Percentiles rank a stretch among this genome's conserved stretches.
These are phyloP conservation scores for Plebejus melissa DNA, from an alignment of 2,888 invertebrate genomes.

Conservation along the genomic window DNA sequence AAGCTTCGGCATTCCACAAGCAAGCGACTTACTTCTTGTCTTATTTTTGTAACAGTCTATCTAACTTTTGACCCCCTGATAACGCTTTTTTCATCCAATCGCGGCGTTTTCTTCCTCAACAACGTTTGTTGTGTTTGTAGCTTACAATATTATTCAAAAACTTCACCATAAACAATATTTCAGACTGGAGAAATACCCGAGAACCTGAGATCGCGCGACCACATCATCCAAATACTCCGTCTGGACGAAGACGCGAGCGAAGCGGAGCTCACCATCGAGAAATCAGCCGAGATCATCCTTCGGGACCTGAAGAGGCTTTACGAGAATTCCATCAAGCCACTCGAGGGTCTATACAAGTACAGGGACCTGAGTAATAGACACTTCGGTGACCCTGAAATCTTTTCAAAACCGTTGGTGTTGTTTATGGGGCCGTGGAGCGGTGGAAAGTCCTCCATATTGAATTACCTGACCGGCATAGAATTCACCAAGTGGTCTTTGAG, in stretches of 20 bases:
- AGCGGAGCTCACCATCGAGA: conserved; percentile 84
- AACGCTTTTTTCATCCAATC: no score
- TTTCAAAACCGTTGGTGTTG: conserved; percentile 93
- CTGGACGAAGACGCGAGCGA: conserved; percentile 87
- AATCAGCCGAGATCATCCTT: conserved; percentile 87
- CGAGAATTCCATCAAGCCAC: conserved; percentile 91
- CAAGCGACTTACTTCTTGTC: no score
- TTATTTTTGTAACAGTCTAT: no score
- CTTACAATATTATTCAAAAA: background rate
- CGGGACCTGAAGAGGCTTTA: conserved; percentile 92
- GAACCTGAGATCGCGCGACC: conserved; percentile 87
- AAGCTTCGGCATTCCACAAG: no score
- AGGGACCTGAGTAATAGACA: conserved; percentile 94
- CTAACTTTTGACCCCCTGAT: no score
- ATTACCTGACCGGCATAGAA: conserved; percentile 93
- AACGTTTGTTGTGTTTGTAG: no score
- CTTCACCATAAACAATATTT: conserved; percentile 41
- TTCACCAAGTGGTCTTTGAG: conserved; percentile 89
- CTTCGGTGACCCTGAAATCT: conserved; percentile 96
- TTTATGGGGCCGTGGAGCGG: conserved; percentile 99
- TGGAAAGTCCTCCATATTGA: conserved; percentile 96
- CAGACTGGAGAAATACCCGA: conserved; percentile 87
- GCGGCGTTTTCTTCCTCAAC: no score
- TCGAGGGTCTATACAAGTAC: conserved; percentile 94
- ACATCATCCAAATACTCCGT: conserved; percentile 88